Base-by-base conservation (phyloP, 2,888 invertebrate genomes). In the Cybosia mesomella region DNA sequence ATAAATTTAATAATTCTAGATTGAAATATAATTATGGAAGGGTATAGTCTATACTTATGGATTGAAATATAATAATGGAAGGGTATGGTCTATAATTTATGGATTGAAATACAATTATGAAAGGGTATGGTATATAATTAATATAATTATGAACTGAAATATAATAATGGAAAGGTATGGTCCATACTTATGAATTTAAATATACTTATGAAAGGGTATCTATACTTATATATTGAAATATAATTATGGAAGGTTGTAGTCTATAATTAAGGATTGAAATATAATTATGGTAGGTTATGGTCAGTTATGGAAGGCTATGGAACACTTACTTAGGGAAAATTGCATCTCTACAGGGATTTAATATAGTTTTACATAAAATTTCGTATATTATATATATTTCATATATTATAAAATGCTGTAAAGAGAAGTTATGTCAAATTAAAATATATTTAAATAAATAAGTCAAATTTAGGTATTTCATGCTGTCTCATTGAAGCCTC, bases 181-280 rank as follows among this genome's bases (percentile, higher is more conserved):
- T 28, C 28, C 5, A 28, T 28, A 5, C 28, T 28, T 28, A 28
- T 28, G 28, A 5, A 5, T 28, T 28, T 2, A 28, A 28, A 28
- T 28, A 28, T 28, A 28, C 2, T 28, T 28, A 28, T 28, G 28
- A 5, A 28, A 28, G 28, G 28, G 28, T 28, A 28, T 28, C 28
- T 28, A 28, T 28, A 28, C 28, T 28, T 5, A 4, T 28, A 28
- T 28, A n/a, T 49, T 49, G n/a, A n/a, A 49, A n/a, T n/a, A 8
- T 49, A n/a, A 49, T 49, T 49, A n/a, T n/a, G 49, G 49, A 49
- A 49, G 49, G n/a, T 18, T 49, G n/a, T n/a, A 34, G 58, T 54
- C 13, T 36, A 63, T 4, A 36, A 15, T 34, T 63, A 36, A 21
- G 18, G 18, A 9, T n/a, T 49, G 49, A n/a, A 49, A 65, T 22